Evolutionary conservation across 2,888 invertebrate genomes (phyloP), one percentile per base, ranked within the genome.

Genomic region (Cephus sareptanus): DNA sequence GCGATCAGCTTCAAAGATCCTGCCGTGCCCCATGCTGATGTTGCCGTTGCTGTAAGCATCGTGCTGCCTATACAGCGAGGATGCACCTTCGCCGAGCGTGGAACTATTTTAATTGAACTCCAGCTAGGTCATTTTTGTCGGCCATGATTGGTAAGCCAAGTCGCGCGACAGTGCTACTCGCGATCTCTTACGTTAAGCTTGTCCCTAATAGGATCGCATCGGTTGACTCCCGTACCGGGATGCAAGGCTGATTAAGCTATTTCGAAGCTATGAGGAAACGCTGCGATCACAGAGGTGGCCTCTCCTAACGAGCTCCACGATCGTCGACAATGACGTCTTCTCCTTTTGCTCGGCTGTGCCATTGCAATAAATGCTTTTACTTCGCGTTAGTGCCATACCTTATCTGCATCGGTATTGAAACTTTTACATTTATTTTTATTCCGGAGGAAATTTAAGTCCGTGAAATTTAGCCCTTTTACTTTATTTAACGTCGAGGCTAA

Each of bases 81-180:
- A 23, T 56, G 56, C 56, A 56, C 77, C 37, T 77, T 30, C 37
- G 37, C 75, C 70, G 74, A 81, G 79, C 82, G 81, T 83, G 81
- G 76, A 83, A 77, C 79, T 83, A 83, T 83, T 83, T 83, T 83
- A 83, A 83, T 83, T 83, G 81, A 83, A 77, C 76, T 56, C 56
- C 56, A 77, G 77, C 40, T 69, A 74, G 76, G 75, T 70, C 77
- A 80, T 83, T 81, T 81, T 81, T 80, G 75, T 75, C 34, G 76
- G 74, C 75, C 69, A 77, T 73, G 77, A 81, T 80, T 80, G 80
- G 80, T 79, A 80, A 75, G 77, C 73, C 77, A 75, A 77, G 40
- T 56, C 75, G 71, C 40, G 76, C 31, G 73, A 76, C 78, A 35
- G 76, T 69, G 76, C 78, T 33, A 75, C 75, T 56, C 23, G 56